Percentiles rank a stretch among this genome's conserved stretches.
Conservation (phyloP, 2,888 invertebrate genomes). For the Oegoconia quadripuncta region DNA sequence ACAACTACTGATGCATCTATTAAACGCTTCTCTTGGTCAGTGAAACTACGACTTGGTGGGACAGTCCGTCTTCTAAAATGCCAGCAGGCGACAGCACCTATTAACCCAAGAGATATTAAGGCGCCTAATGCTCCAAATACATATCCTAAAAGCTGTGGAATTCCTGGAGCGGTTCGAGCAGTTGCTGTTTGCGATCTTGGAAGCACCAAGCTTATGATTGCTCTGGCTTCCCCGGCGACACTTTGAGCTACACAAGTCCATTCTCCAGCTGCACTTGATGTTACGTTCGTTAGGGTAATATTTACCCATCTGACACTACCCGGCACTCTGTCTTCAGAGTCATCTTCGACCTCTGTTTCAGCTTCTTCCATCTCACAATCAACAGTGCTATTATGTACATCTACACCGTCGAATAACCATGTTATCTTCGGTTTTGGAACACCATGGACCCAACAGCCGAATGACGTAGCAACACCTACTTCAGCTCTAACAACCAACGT, state of each 20-base stretch:
- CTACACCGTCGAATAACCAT: conserved; percentile 88
- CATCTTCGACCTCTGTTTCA: conserved; percentile 62
- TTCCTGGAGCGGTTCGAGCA: conserved; percentile 85
- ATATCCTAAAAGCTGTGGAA: conserved; percentile 85
- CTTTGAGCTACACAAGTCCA: conserved; percentile 91
- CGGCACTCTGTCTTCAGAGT: conserved; percentile 64
- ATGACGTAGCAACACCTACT: conserved; percentile 89
- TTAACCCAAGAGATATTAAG: conserved; percentile 82
- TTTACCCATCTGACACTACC: conserved; percentile 85
- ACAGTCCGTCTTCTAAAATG: conserved; percentile 87
- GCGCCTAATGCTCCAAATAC: conserved; percentile 86
- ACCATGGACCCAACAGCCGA: conserved; percentile 89
- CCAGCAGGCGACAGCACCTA: conserved; percentile 73
- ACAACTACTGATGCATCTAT: conserved; percentile 85
- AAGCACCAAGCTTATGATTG: conserved; percentile 79
- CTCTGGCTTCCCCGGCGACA: conserved; percentile 79
- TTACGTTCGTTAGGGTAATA: conserved; percentile 89
- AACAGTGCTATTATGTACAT: conserved; percentile 65
- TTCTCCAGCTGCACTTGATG: conserved; percentile 90
- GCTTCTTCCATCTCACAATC: conserved; percentile 72
- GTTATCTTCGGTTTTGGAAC: conserved; percentile 90
- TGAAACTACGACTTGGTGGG: conserved; percentile 84
- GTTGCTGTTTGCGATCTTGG: conserved; percentile 85
- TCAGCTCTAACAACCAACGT: conserved; percentile 84
- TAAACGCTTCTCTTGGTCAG: conserved; percentile 92